Base-by-base conservation (phyloP, 2,888 invertebrate genomes). In the Sepiola atlantica region DNA sequence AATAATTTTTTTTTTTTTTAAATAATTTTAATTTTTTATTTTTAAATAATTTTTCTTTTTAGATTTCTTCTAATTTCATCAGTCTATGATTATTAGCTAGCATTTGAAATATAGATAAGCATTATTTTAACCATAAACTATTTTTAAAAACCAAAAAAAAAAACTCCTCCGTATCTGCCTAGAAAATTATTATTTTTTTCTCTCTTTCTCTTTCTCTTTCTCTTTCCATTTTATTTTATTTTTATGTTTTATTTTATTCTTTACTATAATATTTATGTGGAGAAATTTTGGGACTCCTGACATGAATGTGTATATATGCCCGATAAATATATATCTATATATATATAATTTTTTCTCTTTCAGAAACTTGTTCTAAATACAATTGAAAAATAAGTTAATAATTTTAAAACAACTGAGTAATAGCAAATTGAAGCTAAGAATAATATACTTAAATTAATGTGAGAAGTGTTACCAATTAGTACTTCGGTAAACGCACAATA, bases 251-350 rank as follows among this genome's bases (percentile, higher is more conserved):
- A n/a, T 77, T 77, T 77, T 77, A n/a, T 32, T 77, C 77, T 77
- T 77, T 77, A 77, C 14, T 77, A 12, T 77, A 77, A 77, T 77
- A 77, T 77, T 77, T 77, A 77, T n/a, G 32, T 77, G 77, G 77
- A 77, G 77, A 77, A 77, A 77, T 32, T 77, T 77, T 77, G 77
- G 77, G 77, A 77, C 77, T 77, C 77, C 77, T 77, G n/a, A n/a
- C n/a, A 77, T 77, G 77, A 77, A 77, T 77, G 14, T 77, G 32
- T 21, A 77, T 77, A 14, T 77, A 77, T n/a, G 12, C 77, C 77
- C 12, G 32, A 14, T 77, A 77, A 77, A 77, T 77, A 45, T 45
- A 45, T 45, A 4, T 45, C 2, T 45, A 2, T 45, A 45, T 8
- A 2, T 45, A 45, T 45, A 45, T 45, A 45, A 4, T 32, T n/a